A percentile compares a stretch with the other conserved stretches of the same genome.
These are phyloP conservation scores for Tachycineta bicolor DNA, from an alignment of 2,113 vertebrate species.

Conservation along the genomic window DNA sequence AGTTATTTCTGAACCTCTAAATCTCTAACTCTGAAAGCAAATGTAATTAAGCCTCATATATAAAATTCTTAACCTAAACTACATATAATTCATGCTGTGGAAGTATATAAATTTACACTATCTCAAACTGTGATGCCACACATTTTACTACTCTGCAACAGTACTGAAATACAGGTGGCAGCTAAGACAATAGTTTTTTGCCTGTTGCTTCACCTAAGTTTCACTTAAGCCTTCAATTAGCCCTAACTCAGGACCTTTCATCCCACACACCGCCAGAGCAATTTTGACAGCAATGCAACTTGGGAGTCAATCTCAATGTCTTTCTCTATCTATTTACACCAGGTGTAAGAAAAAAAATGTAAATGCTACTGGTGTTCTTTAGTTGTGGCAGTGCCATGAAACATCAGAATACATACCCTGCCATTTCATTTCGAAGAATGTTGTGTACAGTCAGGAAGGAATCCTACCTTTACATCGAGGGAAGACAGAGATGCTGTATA, in stretches of 20 bases:
- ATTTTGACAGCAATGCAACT: not conserved
- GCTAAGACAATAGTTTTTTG: not conserved
- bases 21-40: not conserved
- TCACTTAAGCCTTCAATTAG: not conserved
- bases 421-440: not conserved
- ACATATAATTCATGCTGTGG: not conserved
- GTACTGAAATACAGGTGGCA: not conserved
- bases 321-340: not conserved
- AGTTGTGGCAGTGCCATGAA: not conserved
- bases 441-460: not conserved
- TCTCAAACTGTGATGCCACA: not conserved
- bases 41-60: not conserved
- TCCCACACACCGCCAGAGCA: not conserved
- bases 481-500: conserved; percentile 93
- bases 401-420: not conserved
- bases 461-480: conserved; percentile 87
- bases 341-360: not conserved
- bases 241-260: not conserved
- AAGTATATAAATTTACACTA: not conserved
- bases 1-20: not conserved
- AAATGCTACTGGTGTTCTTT: not conserved
- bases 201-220: not conserved
- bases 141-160: not conserved
- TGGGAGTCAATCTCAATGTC: not conserved
- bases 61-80: not conserved